These are phyloP conservation scores for Xenotilapia leptura DNA, from an alignment of 2,113 vertebrate genomes.

Conservation along the genomic window DNA sequence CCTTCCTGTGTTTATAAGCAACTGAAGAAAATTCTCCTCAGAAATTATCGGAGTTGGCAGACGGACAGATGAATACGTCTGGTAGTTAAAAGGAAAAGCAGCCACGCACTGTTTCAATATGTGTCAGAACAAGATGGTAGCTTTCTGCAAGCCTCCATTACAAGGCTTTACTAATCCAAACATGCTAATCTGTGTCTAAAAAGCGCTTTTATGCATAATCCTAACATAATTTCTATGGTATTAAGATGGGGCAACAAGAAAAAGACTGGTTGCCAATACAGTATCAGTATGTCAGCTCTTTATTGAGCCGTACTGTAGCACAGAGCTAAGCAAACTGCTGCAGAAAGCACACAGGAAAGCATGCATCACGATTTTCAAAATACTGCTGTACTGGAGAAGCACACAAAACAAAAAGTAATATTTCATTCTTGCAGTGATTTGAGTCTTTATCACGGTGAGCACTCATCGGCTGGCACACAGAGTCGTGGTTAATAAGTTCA, in stretches of 20 bases:
- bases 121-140: conserved; percentile 23
- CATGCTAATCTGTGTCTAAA: conserved; percentile 48
- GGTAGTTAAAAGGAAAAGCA: conserved; percentile 23
- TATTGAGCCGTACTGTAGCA: not conserved
- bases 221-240: conserved; percentile 5
- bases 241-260: not conserved
- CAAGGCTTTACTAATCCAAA: conserved; percentile 44
- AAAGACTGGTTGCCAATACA: not conserved
- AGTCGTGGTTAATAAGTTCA: conserved; percentile 1
- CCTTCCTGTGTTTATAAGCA: conserved; percentile 25
- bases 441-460: not conserved
- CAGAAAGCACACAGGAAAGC: not conserved
- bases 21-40: conserved; percentile 28
- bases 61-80: conserved; percentile 16
- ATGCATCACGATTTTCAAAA: not conserved
- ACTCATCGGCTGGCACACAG: not conserved
- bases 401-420: not conserved
- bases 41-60: conserved; percentile 40
- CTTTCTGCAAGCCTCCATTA: conserved; percentile 35
- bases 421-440: not conserved
- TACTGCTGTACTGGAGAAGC: not conserved
- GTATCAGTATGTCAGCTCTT: not conserved
- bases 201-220: conserved; percentile 35
- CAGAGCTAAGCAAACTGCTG: not conserved
- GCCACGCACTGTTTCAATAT: not conserved